Conservation (phyloP, 2,113 vertebrate species). For the Scopus umbretta region DNA sequence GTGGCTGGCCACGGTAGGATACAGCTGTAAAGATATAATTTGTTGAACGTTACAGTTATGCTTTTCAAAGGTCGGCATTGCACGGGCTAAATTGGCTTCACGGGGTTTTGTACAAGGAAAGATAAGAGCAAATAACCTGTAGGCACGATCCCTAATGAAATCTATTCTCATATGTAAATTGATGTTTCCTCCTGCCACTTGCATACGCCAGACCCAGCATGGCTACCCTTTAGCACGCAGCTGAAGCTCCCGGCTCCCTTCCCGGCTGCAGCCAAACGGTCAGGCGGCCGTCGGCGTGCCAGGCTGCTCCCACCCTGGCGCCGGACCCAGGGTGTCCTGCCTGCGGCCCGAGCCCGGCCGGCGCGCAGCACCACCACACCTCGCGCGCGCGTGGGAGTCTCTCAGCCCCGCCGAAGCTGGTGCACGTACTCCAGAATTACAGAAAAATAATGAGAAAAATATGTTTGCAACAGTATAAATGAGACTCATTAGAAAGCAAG, state of each 20-base stretch:
- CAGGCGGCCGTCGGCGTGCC: not conserved
- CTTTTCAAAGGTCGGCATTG: not conserved
- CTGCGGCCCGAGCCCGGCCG: rapidly evolving
- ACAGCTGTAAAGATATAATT: not conserved
- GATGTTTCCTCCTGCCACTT: not conserved
- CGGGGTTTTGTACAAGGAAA: not conserved
- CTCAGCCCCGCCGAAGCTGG: not conserved
- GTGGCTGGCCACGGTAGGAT: not conserved
- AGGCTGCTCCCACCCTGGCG: not conserved
- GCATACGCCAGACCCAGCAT: not conserved
- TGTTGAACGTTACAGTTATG: too few species aligned
- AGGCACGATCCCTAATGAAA: not conserved
- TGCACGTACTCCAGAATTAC: rapidly evolving
- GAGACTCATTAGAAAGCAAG: not conserved
- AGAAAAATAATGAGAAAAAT: not conserved
- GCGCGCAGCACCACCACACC: rapidly evolving
- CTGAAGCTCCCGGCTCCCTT: not conserved
- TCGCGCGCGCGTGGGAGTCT: rapidly evolving
- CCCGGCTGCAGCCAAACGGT: not conserved
- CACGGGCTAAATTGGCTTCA: not conserved
- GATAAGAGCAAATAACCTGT: not conserved
- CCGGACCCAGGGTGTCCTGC: rapidly evolving
- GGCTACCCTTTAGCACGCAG: not conserved
- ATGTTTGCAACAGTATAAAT: not conserved
- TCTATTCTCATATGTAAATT: not conserved